Evolutionary conservation across 2,113 vertebrate species (phyloP).

Genomic region (Corapipo altera): DNA sequence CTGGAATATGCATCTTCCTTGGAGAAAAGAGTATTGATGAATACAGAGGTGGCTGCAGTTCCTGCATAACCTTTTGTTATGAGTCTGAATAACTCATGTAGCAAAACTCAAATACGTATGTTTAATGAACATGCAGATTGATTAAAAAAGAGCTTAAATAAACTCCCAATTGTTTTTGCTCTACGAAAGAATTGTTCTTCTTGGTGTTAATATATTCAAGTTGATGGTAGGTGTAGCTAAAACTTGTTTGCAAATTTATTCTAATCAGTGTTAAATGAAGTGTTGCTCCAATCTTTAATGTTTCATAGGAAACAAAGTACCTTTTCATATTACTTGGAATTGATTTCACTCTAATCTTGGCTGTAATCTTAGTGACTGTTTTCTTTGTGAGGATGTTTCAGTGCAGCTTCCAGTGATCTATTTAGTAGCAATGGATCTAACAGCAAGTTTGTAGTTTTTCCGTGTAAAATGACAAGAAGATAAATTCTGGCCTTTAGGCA

Average conservation of each 20-base stretch:
- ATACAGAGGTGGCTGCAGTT: not conserved
- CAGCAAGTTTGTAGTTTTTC: not conserved
- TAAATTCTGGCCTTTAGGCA: not conserved
- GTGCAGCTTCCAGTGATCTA: not conserved
- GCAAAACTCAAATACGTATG: not conserved
- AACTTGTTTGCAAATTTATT: conserved; percentile 3
- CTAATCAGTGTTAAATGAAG: not conserved
- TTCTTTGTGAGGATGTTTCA: conserved; percentile 7
- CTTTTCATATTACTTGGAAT: not conserved
- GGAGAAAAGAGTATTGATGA: not conserved
- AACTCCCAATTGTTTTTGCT: not conserved
- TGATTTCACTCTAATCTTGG: not conserved
- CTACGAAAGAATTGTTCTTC: not conserved
- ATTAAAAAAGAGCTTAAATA: not conserved
- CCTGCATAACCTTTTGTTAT: not conserved
- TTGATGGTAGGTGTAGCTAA: not conserved
- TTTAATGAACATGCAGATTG: not conserved
- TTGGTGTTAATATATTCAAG: not conserved
- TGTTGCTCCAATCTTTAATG: not conserved
- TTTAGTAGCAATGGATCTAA: not conserved
- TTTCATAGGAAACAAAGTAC: conserved; percentile 6
- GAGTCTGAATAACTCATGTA: not conserved
- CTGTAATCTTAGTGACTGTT: not conserved
- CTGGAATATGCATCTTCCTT: not conserved
- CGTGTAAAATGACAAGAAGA: not conserved